A percentile compares a stretch with the other conserved stretches of the same genome.
Conservation (phyloP, 2,888 invertebrate genomes). For the Homarus gammarus region DNA sequence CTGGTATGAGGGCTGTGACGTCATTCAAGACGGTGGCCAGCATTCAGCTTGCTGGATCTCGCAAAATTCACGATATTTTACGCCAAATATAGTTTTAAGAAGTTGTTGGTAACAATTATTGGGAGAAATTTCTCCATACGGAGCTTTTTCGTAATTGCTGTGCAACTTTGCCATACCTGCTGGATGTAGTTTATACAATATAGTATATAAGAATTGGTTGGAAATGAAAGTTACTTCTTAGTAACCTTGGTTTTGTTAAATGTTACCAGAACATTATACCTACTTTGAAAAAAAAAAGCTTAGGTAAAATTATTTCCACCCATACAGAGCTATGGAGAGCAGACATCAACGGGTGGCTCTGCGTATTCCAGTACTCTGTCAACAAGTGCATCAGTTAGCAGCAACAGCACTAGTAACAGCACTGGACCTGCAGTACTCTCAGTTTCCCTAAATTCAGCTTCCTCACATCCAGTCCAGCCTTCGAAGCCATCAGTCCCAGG, state of each 20-base stretch:
- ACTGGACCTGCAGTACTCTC: constrained; percentile 51
- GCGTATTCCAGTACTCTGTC: constrained; percentile 61
- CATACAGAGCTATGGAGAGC: constrained; percentile 62
- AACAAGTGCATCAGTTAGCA: constrained; percentile 59
- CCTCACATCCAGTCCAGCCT: constrained; percentile 58
- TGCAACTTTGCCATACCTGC: too few relatives aligned
- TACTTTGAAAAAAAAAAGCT: not conserved
- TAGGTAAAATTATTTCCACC: not conserved
- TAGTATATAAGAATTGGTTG: too few relatives aligned
- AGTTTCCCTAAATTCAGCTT: constrained; percentile 46
- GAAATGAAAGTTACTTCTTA: too few relatives aligned
- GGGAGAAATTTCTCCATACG: too few relatives aligned
- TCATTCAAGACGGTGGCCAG: too few relatives aligned
- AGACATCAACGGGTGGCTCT: constrained; percentile 64
- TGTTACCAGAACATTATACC: not conserved
- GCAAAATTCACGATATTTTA: too few relatives aligned
- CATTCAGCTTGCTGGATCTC: too few relatives aligned
- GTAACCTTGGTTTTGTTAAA: not conserved
- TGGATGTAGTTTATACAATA: too few relatives aligned
- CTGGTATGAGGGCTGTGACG: too few relatives aligned
- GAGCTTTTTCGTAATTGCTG: too few relatives aligned
- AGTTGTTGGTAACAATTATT: too few relatives aligned
- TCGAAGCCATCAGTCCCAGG: constrained; percentile 67
- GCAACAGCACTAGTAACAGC: constrained; percentile 55
- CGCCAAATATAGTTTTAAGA: too few relatives aligned